Percentiles rank a stretch among this genome's conserved stretches.
Evolutionary conservation across 2,888 invertebrate genomes (phyloP).

Genomic region (Operophtera brumata): DNA sequence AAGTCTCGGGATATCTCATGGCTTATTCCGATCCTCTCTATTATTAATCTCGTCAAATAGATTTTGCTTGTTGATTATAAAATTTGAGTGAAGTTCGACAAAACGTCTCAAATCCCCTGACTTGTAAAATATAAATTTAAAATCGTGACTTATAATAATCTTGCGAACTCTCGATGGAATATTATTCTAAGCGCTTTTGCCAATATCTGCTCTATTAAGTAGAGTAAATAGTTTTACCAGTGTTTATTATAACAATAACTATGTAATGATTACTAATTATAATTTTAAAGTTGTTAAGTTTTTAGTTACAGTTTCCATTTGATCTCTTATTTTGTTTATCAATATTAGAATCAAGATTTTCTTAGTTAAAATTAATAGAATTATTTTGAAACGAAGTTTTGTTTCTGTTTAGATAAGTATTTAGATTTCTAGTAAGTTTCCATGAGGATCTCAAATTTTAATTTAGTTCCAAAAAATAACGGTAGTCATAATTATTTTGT

Average conservation of each 20-base stretch:
- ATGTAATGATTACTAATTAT: constrained; percentile 35
- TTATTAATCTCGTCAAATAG: constrained; percentile 53
- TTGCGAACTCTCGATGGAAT: constrained; percentile 6
- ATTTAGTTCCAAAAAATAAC: constrained; percentile 75
- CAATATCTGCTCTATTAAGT: constrained; percentile 20
- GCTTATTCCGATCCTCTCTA: constrained; percentile 54
- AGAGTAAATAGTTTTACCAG: constrained; percentile 19
- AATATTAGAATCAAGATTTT: constrained; percentile 59
- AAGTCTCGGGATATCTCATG: constrained; percentile 43
- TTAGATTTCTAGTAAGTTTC: constrained; percentile 47
- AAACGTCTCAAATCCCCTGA: constrained; percentile 52
- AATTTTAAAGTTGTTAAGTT: constrained; percentile 69
- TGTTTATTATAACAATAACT: constrained; percentile 24
- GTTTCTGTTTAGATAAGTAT: constrained; percentile 30
- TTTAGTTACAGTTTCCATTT: constrained; percentile 69
- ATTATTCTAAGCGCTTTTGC: constrained; percentile 21
- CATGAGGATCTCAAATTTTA: constrained; percentile 72
- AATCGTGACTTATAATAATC: constrained; percentile 31
- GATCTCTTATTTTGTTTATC: constrained; percentile 76
- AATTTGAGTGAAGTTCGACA: constrained; percentile 80
- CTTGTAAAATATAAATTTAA: constrained; percentile 30
- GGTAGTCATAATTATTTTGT: constrained; percentile 66
- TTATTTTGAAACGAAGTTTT: constrained; percentile 34
- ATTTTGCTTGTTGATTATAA: constrained; percentile 57
- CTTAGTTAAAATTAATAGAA: constrained; percentile 69